Percentiles rank a stretch among this genome's conserved stretches.
These are phyloP conservation scores for Carabus problematicus DNA, from an alignment of 2,888 invertebrate genomes.

Conservation along the genomic window DNA sequence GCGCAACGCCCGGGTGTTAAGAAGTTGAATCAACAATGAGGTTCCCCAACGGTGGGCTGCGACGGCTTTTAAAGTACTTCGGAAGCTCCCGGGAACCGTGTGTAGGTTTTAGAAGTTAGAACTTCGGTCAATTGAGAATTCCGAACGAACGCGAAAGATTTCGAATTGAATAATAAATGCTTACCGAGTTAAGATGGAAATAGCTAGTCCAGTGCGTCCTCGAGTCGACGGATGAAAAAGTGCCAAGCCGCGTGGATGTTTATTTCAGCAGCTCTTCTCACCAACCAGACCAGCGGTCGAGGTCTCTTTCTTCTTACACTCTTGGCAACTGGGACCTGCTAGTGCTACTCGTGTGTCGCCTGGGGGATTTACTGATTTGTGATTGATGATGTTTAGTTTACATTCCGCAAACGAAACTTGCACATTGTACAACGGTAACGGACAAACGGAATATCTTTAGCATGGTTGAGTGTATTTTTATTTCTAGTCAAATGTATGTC, in stretches of 20 bases:
- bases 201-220: constrained; percentile 2
- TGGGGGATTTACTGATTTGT: too few relatives aligned
- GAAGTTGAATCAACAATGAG: constrained; percentile 43
- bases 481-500: too few relatives aligned
- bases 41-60: constrained; percentile 16
- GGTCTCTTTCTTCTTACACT: too few relatives aligned
- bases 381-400: too few relatives aligned
- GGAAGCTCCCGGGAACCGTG: constrained; percentile 26
- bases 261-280: constrained; percentile 1
- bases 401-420: too few relatives aligned
- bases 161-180: constrained; percentile 40
- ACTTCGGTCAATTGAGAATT: constrained; percentile 40
- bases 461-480: too few relatives aligned
- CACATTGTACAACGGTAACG: too few relatives aligned
- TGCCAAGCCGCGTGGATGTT: not conserved
- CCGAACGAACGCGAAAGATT: constrained; percentile 30
- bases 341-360: too few relatives aligned
- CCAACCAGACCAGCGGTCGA: too few relatives aligned
- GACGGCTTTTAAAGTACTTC: constrained; percentile 41
- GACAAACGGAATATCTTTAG: too few relatives aligned
- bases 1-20: constrained; percentile 27
- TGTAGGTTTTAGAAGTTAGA: constrained; percentile 30
- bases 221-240: not conserved
- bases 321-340: too few relatives aligned
- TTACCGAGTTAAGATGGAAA: constrained; percentile 20